Base-by-base conservation (phyloP, 92 coral and sea anemone species). In the Phenganax stokvisi region DNA sequence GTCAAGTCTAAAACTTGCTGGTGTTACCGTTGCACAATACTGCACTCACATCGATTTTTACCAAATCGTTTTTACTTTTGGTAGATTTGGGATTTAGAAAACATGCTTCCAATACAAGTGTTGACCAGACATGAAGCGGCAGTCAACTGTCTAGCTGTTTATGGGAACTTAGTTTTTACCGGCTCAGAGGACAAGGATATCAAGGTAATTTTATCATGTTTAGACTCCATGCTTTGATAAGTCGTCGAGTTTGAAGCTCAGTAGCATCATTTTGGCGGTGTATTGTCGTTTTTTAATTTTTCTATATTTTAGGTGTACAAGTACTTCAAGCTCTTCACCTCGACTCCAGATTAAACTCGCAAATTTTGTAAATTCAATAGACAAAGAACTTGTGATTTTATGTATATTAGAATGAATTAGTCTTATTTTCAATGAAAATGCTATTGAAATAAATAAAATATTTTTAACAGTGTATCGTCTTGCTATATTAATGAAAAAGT, bases 181-280 rank as follows among this genome's bases (percentile, higher is more conserved):
- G 98, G 98, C 67, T 94, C 98, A 54, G 97, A 94, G 80, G 98
- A 94, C 83, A 94, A 92, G 56, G 97, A 94, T 71, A 94, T 94
- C 0, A 94, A 94, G 98, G 98, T 93, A 66, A 28, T 84, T 81
- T 3, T 8, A 37, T 37, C 31, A 17, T 65, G 28, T 67, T 67
- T 3, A 20, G 12, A 29, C 31, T 11, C 31, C 47, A 57, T 83
- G 15, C 9, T 30, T 55, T 57, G 9, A 20, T 72, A 72, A 30
- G 47, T 2, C 12, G 16, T 37, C 47, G 3, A 72, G 9, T 31
- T 25, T 17, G 16, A 16, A 30, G 76, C 47, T 72, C 55, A 9
- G 12, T 53, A 7, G 76, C 2, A 53, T 72, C 47, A 4, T 53
- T 31, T 37, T 44, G 12, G 9, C 7, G 28, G 9, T 0, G 74